phyloP scores from a whole-genome alignment of 2,888 invertebrate genomes.

The Drosophila birchii region DNA sequence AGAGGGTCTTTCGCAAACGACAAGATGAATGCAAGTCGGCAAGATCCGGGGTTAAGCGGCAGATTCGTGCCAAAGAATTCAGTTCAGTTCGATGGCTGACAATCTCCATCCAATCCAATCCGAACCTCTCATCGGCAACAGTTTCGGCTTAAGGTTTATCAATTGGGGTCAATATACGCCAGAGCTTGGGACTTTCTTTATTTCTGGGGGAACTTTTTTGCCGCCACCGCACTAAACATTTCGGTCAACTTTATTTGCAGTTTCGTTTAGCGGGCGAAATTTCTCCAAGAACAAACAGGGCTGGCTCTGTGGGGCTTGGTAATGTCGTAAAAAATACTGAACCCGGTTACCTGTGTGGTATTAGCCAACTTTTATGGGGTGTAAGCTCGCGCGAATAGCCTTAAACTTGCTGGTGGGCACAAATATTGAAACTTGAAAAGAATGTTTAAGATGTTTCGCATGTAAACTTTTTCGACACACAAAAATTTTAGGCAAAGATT shows the following conservation, averaged over 20 bases:
- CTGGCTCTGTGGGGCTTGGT: slow-evolving; percentile 34
- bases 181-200: slow-evolving; percentile 66
- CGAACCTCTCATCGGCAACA: slow-evolving; percentile 11
- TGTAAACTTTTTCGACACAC: slow-evolving; percentile 14
- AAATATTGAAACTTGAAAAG: slow-evolving; percentile 29
- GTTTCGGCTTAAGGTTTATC: slow-evolving; percentile 43
- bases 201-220: slow-evolving; percentile 39
- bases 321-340: slow-evolving; percentile 51
- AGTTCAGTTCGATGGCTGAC: slow-evolving; percentile 17
- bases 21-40: slow-evolving; percentile 30
- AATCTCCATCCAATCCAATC: slow-evolving; percentile 20
- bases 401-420: slow-evolving; percentile 1
- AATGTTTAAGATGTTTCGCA: slow-evolving; percentile 14
- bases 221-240: slow-evolving; percentile 35
- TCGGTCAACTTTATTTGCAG: slow-evolving; percentile 60
- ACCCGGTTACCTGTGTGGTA: slow-evolving; percentile 25
- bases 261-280: slow-evolving; percentile 65
- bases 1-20: slow-evolving; percentile 64
- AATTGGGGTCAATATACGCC: slow-evolving; percentile 60
- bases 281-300: slow-evolving; percentile 60
- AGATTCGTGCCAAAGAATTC: slow-evolving; percentile 11
- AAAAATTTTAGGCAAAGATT: not conserved
- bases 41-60: slow-evolving; percentile 53
- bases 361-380: slow-evolving; percentile 50
- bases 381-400: slow-evolving; percentile 26